Evolutionary conservation across 23 tunicate species (phyloP), one percentile per base, ranked within the genome.

Genomic region (Trididemnum miniatum): DNA sequence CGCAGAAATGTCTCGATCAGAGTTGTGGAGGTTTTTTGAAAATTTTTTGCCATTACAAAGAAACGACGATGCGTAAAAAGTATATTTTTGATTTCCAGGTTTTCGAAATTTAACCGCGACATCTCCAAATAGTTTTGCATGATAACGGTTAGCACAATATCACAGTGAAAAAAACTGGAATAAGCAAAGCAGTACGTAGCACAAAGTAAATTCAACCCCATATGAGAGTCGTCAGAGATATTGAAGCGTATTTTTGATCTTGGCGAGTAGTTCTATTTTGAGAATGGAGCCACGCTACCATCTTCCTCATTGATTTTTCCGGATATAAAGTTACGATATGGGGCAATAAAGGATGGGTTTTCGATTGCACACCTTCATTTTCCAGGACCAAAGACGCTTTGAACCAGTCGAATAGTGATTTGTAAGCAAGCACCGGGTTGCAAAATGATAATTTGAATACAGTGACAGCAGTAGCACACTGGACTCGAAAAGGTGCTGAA

Each of bases 391-490:
- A 24, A 12, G 60, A n/a, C 2, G 31, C 79, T 7, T 12, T 5
- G 49, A 80, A 30, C 84, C 84, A 80, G 1, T 65, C 52, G 2
- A 33, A 40, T 1, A 80, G 49, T 1, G 84, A 27, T 38, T 20
- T 35, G 33, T 80, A 38, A 18, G 84, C 75, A 29, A 80, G 72
- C 31, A 5, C 60, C 1, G 84, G 84, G 23, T 80, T 80, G 63
- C 76, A 80, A 5, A 35, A 35, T n/a, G 84, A 3, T 35, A 80
- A 29, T 35, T 36, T 65, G 0, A 80, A 37, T 0, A 80, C 62
- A 23, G 84, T 80, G 3, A 40, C 36, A 1, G 71, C 84, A 1
- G 84, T 65, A 1, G 84, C 84, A 29, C 84, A 80, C 38, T 80
- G 84, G 25, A 80, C 76, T 4, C 24, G 28, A 23, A 35, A 5